Base-by-base conservation (phyloP, 2,888 invertebrate species). In the Dynastes hyllus region DNA sequence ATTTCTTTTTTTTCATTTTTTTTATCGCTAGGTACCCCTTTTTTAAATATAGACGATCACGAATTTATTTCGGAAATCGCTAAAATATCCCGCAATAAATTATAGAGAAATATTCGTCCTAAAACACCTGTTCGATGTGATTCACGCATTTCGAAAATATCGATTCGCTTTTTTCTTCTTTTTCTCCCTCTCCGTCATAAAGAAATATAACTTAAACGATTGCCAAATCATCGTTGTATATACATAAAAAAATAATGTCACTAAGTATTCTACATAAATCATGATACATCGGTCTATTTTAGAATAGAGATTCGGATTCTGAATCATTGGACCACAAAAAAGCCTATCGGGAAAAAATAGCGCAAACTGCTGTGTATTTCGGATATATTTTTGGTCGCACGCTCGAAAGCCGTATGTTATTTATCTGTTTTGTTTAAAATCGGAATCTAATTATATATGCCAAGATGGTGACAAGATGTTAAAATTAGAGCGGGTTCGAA, bases 1-100 rank as follows among this genome's bases (percentile, higher is more conserved):
- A 78, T 77, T 79, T 73, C 69, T 82, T 58, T 79, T 80, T 79
- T 80, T 82, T 37, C 5, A 37, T 2, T 45, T 45, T 45, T 11
- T 45, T 45, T 11, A 40, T 11, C 8, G 8, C 11, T 37, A 37
- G 5, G 5, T 37, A 37, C 22, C 45, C n/a, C 4, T 50, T 2
- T 22, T 40, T 9, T 37, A 40, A 40, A n/a, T 16, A 13, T 40
- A 45, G 40, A 67, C 16, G 65, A 65, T 65, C 37, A 40, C n/a
- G n/a, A 40, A 65, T 65, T 37, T 65, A 65, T 65, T 65, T 65
- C 65, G 65, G 37, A 65, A 65, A 65, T 65, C 16, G 22, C 40
- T 27, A 50, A 67, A 67, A 67, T 67, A 67, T 67, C 67, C 5
- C 22, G 65, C 4, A 27, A 67, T 67, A 67, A 67, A 67, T 67